Base-by-base conservation (phyloP, 2,797 vertebrate species). In the Acanthurus lineatus region DNA sequence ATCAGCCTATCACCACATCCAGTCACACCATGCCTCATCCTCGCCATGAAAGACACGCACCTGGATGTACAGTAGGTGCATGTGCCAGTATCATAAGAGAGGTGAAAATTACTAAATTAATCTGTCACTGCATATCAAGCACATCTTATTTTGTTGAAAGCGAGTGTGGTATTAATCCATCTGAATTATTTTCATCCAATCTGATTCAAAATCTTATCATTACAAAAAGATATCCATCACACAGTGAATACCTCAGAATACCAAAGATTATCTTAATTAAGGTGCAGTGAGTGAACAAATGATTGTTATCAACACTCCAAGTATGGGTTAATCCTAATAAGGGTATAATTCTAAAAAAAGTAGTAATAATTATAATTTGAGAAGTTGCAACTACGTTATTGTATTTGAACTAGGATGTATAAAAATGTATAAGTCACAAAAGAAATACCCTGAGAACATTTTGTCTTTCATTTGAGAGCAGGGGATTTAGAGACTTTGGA, bases 401-500 rank as follows among this genome's bases (percentile, higher is more conserved):
- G 19, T 20, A 8, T n/a, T 9, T 76, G 25, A 62, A 22, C 5
- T 25, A 11, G 14, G 6, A 3, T 15, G 25, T 59, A 42, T 25
- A 9, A 74, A 58, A 62, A 70, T 15, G 59, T 58, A 20, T 44
- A 47, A 69, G 62, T 38, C 38, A 42, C 9, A 25, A 25, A 81
- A 73, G 32, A 32, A 83, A 73, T 64, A 67, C 52, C 25, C 17
- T 6, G 19, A 17, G 68, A 76, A 62, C 10, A 56, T 57, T 66
- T 53, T 28, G 53, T 20, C 42, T 73, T 42, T 84, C 73, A 85
- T 67, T 69, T 77, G 60, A 84, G 77, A 85, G 71, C 58, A 25
- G 53, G 73, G 90, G 90, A 90, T 91, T 93, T 88, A 75, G 59
- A 72, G 87, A 85, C 75, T 91, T 84, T 90, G 66, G 72, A 56